Percentiles rank a stretch among this genome's conserved stretches.
phyloP scores from a whole-genome alignment of 2,797 vertebrate species.

The Buceros bicornis region DNA sequence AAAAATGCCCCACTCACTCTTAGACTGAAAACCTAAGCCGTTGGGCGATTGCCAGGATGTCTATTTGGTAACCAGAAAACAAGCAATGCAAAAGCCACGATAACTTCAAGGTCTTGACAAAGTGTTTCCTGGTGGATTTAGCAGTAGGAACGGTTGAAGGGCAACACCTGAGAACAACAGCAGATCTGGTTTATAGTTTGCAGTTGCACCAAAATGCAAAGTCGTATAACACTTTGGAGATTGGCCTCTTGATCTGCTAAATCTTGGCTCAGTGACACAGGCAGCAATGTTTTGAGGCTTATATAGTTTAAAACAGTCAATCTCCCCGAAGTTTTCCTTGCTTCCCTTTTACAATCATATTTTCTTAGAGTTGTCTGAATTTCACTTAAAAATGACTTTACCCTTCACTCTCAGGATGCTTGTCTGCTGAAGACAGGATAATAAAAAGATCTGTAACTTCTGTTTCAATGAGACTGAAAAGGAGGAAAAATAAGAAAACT shows the following conservation, averaged over 20 bases:
- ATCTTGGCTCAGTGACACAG: background rate
- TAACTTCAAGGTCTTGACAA: background rate
- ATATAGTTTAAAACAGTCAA: background rate
- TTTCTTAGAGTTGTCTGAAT: background rate
- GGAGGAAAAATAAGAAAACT: background rate
- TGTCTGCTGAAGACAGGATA: background rate
- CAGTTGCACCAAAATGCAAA: background rate
- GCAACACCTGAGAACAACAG: background rate
- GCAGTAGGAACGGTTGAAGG: background rate
- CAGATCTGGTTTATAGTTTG: background rate
- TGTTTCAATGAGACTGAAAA: background rate
- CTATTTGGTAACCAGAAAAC: background rate
- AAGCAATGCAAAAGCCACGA: background rate
- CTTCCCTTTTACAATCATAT: background rate
- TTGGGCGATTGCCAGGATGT: background rate
- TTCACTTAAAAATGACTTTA: background rate
- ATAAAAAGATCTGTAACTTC: background rate
- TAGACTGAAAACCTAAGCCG: background rate
- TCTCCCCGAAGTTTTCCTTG: background rate
- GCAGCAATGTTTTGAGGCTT: background rate
- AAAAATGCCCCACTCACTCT: background rate
- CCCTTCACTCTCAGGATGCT: background rate
- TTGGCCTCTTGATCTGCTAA: background rate
- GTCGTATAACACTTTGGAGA: background rate
- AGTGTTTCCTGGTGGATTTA: background rate